Base-by-base conservation (phyloP, 92 coral and sea anemone species). In the Virgularia gustaviana region DNA sequence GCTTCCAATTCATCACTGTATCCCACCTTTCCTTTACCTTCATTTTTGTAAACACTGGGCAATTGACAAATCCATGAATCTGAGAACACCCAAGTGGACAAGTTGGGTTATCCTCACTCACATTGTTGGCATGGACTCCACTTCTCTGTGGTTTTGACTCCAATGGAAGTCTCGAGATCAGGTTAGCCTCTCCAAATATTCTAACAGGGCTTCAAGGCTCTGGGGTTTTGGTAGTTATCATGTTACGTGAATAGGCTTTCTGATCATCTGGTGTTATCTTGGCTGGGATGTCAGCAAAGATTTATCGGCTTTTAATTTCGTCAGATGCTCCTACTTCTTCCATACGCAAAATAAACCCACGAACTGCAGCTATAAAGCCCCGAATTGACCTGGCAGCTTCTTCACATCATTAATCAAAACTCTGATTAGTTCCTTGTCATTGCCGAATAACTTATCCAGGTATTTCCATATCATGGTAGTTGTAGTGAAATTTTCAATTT, bases 311-410 rank as follows among this genome's bases (percentile, higher is more conserved):
- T 16, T 41, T 37, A 24, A 16, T 28, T 41, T 64, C 71, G 31
- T 39, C 71, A 64, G 47, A 15, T 4, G 71, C 28, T 39, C 54
- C 71, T 22, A 65, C 56, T n/a, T 65, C 72, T 41, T 41, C 72
- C 72, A 65, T 65, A 27, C 72, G 24, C 18, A 41, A 39, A 36
- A 39, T 65, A 42, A 65, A 65, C 13, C 56, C 8, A 42, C 56
- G 38, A 10, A 65, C 31, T 44, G 56, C 28, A 22, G 55, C 36
- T 9, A 65, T 37, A 27, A 65, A 65, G n/a, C 51, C 44, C 44
- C 55, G 55, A 65, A 65, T 42, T 20, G 72, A 65, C 22, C 28
- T 63, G 16, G 70, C 47, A 63, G 34, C 68, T 18, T 36, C 41
- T 61, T 61, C 3, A 61, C 37, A 36, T 63, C 70, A 39, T 63